Base-by-base conservation (phyloP, 2,888 invertebrate species). In the Barypeithes pellucidus region DNA sequence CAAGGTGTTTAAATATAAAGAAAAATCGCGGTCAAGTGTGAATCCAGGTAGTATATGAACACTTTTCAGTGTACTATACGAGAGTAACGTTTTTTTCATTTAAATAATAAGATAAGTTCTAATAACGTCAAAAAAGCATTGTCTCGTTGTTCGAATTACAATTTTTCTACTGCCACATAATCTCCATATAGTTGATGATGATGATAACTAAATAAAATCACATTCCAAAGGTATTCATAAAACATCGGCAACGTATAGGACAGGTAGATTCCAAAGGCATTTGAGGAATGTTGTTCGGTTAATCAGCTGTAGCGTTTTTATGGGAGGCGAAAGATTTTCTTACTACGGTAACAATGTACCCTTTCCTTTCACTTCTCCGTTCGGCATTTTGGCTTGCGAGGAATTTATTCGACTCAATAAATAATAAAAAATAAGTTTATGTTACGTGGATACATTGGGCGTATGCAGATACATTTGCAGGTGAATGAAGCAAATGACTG, bases 251-350 rank as follows among this genome's bases (percentile, higher is more conserved):
- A 50, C 50, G 45, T 7, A 1, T 36, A 14, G 50, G 65, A 20
- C 65, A 65, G 65, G 65, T 65, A 65, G 65, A 52, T 52, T n/a
- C 52, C 22, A 22, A 18, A 50, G 16, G 52, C 7, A 65, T 65
- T 20, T 50, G 1, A 50, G 36, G 65, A 65, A 65, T 65, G 65
- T 65, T 65, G 65, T 65, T 65, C 36, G n/a, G 65, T 50, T 52
- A 65, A 65, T 65, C 65, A 65, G 47, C 65, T 65, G 50, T 50
- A 65, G 45, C 76, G 61, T 78, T 72, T 71, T 75, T 77, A 75
- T 70, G 67, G 75, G 67, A 73, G 72, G 76, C 52, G 18, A 65
- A 65, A 65, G 65, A 65, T 65, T 50, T 50, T 47, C 33, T 57
- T 33, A 57, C 18, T 20, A 22, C 65, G 47, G 65, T 65, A 36